A percentile compares a stretch with the other conserved stretches of the same genome.
Evolutionary conservation across 1,140 invertebrate species (phyloP).

Genomic region (Adoxophyes honmai): DNA sequence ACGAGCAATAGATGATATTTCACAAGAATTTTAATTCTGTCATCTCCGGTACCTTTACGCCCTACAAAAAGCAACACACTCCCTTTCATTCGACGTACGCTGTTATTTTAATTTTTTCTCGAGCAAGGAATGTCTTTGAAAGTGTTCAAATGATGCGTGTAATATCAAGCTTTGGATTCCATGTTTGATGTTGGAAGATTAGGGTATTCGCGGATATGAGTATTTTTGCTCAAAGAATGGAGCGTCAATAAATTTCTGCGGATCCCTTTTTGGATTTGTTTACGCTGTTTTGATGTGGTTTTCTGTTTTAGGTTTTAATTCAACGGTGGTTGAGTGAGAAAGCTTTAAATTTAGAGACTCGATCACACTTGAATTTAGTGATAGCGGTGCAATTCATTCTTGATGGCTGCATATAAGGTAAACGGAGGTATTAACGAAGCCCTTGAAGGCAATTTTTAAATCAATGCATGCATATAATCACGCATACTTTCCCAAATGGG

Average conservation of each 20-base stretch:
- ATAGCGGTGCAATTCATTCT: no score
- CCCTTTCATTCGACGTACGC: constrained; percentile 42
- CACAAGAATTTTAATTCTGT: constrained; percentile 61
- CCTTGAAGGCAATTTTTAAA: no score
- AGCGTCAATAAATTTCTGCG: constrained; percentile 40
- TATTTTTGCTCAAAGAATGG: constrained; percentile 63
- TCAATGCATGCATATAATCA: no score
- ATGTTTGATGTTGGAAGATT: constrained; percentile 69
- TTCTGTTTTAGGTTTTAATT: no score
- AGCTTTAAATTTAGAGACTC: neutral
- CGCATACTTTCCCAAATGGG: no score
- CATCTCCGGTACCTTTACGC: constrained; percentile 25
- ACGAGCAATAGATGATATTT: no score
- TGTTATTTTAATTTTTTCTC: constrained; percentile 74
- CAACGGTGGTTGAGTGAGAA: neutral
- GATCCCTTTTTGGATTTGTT: constrained; percentile 47
- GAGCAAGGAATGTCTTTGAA: constrained; percentile 69
- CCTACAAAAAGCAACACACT: constrained; percentile 31
- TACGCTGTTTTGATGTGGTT: constrained; percentile 31
- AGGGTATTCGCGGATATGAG: constrained; percentile 60
- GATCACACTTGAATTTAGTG: no score
- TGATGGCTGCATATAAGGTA: no score
- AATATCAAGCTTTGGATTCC: constrained; percentile 64
- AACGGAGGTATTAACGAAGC: no score
- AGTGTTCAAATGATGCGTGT: constrained; percentile 73